Conservation (phyloP, 2,113 vertebrate genomes). For the Ceyx melanurus region DNA sequence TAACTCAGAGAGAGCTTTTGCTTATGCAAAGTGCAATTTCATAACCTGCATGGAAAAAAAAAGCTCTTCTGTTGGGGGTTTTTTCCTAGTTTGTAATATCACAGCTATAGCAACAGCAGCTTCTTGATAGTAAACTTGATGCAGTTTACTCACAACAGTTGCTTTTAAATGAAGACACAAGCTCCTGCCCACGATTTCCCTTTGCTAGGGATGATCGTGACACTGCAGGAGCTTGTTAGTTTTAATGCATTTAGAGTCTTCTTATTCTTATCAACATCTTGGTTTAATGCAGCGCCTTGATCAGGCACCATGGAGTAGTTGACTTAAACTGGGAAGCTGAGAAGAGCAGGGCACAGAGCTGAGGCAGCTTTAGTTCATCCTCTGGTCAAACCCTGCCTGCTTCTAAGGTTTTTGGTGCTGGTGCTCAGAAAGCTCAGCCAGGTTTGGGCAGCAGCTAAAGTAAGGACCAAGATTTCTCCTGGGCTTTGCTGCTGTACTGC, state of each 20-base stretch:
- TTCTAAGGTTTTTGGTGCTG: rapidly evolving
- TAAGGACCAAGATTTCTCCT: neutral
- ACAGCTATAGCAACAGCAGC: neutral
- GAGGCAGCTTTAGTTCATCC: rapidly evolving
- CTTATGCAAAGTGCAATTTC: neutral
- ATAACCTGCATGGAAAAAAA: neutral
- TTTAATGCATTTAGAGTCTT: neutral
- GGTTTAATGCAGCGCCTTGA: neutral
- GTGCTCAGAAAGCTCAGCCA: neutral
- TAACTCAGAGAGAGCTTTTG: neutral
- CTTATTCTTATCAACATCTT: neutral
- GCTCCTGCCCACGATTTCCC: rapidly evolving
- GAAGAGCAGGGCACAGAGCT: rapidly evolving
- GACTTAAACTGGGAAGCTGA: neutral
- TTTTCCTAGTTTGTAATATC: neutral
- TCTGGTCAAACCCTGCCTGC: neutral
- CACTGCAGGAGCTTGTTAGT: rapidly evolving
- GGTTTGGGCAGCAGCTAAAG: neutral
- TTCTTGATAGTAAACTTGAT: neutral
- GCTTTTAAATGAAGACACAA: neutral
- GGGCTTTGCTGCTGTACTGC: neutral
- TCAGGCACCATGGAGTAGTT: rapidly evolving
- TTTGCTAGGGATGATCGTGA: neutral
- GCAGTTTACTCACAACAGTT: neutral
- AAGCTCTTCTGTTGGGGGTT: neutral